Base-by-base conservation (phyloP, 2,797 vertebrate species). In the Lacerta bilineata region DNA sequence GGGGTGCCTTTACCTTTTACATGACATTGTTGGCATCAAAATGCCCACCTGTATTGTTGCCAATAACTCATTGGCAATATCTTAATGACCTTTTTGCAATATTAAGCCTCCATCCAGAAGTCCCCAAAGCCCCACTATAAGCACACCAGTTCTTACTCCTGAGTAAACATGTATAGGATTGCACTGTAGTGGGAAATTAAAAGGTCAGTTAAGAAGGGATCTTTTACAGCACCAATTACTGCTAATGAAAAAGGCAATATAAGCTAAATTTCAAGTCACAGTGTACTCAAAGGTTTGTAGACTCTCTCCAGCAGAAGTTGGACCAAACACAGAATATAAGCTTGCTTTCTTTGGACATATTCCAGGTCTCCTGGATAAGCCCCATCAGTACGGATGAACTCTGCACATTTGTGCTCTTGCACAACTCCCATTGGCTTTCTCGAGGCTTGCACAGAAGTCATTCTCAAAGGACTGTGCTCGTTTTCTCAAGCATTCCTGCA, bases 281-380 rank as follows among this genome's bases (percentile, higher is more conserved):
- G 27, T 27, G 23, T 81, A 64, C 10, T 66, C 33, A 64, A 39
- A 59, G 5, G 59, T 10, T 46, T 86, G 39, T 10, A 27, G n/a
- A 50, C 10, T 69, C 61, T 78, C 59, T 36, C 61, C 75, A 78
- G 29, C 41, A 66, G 55, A 68, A 33, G 9, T 43, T 68, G 41
- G 59, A 46, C 41, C 43, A 29, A 64, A 11, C n/a, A 13, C 77
- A 86, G 71, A 41, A 71, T 80, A 77, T 43, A 69, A 68, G 27
- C 46, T 84, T 84, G 69, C 69, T 84, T 74, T 20, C 46, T 84
- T 84, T 84, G 83, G 83, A 84, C 6, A 50, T 10, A 17, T 9
- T 50, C 83, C 83, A 84, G 36, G 36, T 74, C 46, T 84, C 46
- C 83, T 55, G 50, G 59, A 39, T 69, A 39, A 36, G n/a, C 69